Evolutionary conservation across 2,797 vertebrate genomes (phyloP).

Genomic region (Otolemur crassicaudatus): DNA sequence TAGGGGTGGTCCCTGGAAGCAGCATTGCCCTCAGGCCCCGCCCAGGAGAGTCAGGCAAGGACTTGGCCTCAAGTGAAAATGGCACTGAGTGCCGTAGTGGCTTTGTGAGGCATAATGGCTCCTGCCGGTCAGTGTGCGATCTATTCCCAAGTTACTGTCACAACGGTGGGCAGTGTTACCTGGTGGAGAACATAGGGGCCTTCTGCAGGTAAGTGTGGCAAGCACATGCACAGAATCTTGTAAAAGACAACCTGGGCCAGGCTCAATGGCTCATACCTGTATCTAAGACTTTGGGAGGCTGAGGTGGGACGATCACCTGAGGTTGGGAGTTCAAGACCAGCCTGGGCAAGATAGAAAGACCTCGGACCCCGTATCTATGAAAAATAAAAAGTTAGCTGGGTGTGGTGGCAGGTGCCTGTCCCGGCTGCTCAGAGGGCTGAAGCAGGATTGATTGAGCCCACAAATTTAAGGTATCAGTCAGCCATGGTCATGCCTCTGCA

Average conservation of each 20-base stretch:
- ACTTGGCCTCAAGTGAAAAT: constrained; percentile 83
- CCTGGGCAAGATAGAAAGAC: neutral
- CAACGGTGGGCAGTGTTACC: constrained; percentile 98
- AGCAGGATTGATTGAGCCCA: neutral
- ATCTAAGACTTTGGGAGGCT: neutral
- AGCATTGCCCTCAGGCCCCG: constrained; percentile 76
- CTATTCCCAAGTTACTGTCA: constrained; percentile 95
- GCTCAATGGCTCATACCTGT: neutral
- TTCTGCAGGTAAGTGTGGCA: constrained; percentile 94
- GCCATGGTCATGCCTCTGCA: neutral
- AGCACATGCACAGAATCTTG: too few species aligned
- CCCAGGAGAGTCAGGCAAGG: constrained; percentile 75
- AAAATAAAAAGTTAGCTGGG: neutral
- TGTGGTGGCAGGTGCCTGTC: neutral
- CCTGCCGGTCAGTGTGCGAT: constrained; percentile 95
- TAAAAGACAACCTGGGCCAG: neutral
- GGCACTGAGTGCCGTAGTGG: constrained; percentile 91
- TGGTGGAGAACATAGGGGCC: constrained; percentile 93
- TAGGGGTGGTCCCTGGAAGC: constrained; percentile 73
- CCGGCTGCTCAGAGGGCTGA: neutral
- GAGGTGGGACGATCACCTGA: neutral
- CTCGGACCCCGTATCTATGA: neutral
- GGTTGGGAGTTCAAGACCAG: neutral
- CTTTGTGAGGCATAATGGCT: constrained; percentile 91
- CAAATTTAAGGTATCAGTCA: neutral